These are phyloP conservation scores for Apamea crenata DNA, from an alignment of 2,888 invertebrate genomes.

Conservation along the genomic window DNA sequence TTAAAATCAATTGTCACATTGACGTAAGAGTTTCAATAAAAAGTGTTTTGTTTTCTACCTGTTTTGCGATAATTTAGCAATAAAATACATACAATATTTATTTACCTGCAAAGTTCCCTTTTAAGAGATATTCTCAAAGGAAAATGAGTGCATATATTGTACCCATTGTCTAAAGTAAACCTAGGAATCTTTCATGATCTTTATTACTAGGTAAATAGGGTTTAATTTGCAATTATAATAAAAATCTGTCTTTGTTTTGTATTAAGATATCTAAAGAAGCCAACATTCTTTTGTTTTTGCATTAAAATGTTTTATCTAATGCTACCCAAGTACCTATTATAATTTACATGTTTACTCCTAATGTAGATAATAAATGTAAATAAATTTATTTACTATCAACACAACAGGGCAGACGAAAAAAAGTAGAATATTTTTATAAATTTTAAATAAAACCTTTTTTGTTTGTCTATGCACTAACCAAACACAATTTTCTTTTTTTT, in stretches of 20 bases:
- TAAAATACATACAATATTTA: neutral
- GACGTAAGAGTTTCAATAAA: neutral
- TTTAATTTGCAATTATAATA: neutral
- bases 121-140: neutral
- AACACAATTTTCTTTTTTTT: constrained; percentile 68
- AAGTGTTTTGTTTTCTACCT: neutral
- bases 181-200: neutral
- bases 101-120: neutral
- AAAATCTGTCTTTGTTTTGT: neutral
- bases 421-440: no score
- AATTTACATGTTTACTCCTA: neutral
- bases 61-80: neutral
- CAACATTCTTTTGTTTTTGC: neutral
- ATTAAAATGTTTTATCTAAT: neutral
- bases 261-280: neutral
- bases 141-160: neutral
- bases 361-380: neutral
- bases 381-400: neutral
- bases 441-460: no score
- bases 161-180: neutral
- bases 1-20: neutral
- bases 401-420: constrained; percentile 36
- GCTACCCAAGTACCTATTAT: neutral
- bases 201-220: neutral
- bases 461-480: constrained; percentile 1